A percentile compares a stretch with the other conserved stretches of the same genome.
These are phyloP conservation scores for Melanocharis versteri DNA, from an alignment of 2,113 vertebrate species.

Conservation along the genomic window DNA sequence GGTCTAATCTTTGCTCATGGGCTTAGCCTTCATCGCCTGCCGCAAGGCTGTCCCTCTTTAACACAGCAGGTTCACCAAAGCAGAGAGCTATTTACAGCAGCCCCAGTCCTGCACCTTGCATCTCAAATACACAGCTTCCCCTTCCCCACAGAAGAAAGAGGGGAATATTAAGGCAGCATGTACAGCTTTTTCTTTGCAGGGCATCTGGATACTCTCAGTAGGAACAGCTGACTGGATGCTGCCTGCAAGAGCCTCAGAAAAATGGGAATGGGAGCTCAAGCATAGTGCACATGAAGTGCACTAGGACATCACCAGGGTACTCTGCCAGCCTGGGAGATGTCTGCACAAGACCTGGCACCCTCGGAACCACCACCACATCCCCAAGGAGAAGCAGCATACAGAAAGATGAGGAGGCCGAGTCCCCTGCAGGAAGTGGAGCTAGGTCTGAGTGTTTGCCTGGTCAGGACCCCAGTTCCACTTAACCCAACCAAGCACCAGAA, in stretches of 20 bases:
- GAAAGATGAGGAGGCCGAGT: not conserved
- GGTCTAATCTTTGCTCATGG: not conserved
- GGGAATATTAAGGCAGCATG: not conserved
- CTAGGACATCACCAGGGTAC: not conserved
- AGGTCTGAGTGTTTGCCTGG: not conserved
- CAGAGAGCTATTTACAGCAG: slow-evolving; percentile 21
- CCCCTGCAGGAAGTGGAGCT: not conserved
- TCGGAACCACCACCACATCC: not conserved
- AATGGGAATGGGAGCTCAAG: not conserved
- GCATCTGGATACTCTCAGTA: not conserved
- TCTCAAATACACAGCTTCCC: not conserved
- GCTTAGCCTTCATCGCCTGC: not conserved
- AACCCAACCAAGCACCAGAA: not conserved
- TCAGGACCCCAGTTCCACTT: not conserved
- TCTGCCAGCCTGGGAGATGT: not conserved
- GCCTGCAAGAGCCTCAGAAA: not conserved
- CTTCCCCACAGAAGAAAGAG: not conserved
- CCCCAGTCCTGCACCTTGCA: not conserved
- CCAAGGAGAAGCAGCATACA: not conserved
- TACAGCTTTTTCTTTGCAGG: not conserved
- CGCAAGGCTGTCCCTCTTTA: not conserved
- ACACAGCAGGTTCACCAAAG: slow-evolving; percentile 10
- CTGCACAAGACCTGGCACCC: not conserved
- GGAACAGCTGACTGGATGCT: not conserved
- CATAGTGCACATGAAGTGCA: not conserved